Conservation (phyloP, 2,888 invertebrate species). For the Apotomis betuletana region DNA sequence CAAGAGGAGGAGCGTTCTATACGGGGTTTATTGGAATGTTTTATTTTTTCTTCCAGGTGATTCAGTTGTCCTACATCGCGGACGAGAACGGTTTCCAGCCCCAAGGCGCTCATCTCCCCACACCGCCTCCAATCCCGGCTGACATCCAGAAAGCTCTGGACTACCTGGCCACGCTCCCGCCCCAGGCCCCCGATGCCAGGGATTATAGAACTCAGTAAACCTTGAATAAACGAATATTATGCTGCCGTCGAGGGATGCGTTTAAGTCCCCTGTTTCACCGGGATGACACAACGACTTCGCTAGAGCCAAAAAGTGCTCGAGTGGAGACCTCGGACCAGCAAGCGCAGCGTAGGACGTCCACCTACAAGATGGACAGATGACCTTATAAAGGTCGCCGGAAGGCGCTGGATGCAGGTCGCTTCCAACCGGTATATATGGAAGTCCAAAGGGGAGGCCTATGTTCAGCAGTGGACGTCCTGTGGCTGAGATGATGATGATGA, state of each 20-base stretch:
- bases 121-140: constrained; percentile 87
- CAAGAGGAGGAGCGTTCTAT: too few relatives aligned
- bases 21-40: neutral
- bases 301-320: too few relatives aligned
- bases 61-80: constrained; percentile 86
- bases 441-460: too few relatives aligned
- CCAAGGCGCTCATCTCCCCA: constrained; percentile 85
- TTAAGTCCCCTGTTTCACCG: neutral
- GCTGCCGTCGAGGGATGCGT: neutral
- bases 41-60: constrained; percentile 62
- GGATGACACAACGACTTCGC: too few relatives aligned
- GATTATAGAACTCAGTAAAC: constrained; percentile 52
- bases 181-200: constrained; percentile 63
- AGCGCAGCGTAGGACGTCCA: too few relatives aligned
- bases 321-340: too few relatives aligned
- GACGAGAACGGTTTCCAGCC: constrained; percentile 90
- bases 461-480: too few relatives aligned
- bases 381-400: too few relatives aligned
- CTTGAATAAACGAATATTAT: neutral
- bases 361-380: too few relatives aligned
- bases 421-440: too few relatives aligned
- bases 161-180: constrained; percentile 86
- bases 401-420: too few relatives aligned
- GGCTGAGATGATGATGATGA: too few relatives aligned
- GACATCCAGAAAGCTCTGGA: constrained; percentile 86